Conservation (phyloP, 2,113 vertebrate species). For the Brachypodius melanocephalos region DNA sequence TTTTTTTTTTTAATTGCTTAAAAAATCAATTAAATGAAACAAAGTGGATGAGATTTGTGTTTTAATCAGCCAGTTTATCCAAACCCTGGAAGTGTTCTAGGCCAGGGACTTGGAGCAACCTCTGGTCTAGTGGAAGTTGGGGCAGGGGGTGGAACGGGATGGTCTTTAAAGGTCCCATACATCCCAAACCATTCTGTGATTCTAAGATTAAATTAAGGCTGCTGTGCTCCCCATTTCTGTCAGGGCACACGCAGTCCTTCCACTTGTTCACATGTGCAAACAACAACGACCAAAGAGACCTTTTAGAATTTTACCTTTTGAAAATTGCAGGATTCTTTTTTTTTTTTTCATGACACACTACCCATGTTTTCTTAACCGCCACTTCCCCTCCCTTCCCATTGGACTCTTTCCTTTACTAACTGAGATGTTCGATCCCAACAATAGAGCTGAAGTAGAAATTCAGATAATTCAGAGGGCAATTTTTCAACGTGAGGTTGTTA, state of each 20-base stretch:
- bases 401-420: not conserved
- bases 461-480: not conserved
- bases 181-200: not conserved
- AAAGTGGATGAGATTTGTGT: not conserved
- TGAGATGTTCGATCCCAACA: not conserved
- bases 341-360: accelerated
- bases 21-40: not conserved
- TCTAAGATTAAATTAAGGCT: not conserved
- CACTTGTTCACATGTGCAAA: not conserved
- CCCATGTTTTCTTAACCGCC: not conserved
- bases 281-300: accelerated
- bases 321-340: not conserved
- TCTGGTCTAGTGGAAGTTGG: not conserved
- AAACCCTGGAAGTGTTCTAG: not conserved
- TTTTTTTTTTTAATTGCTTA: not conserved
- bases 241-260: not conserved
- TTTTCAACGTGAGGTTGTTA: not conserved
- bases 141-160: not conserved
- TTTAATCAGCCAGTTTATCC: not conserved
- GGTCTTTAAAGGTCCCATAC: not conserved
- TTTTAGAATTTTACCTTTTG: not conserved
- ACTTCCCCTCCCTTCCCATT: not conserved
- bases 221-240: not conserved
- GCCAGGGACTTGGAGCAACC: not conserved
- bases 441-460: not conserved